These are phyloP conservation scores for Typhlomys cinereus DNA, from an alignment of 2,113 vertebrate genomes.

Conservation along the genomic window DNA sequence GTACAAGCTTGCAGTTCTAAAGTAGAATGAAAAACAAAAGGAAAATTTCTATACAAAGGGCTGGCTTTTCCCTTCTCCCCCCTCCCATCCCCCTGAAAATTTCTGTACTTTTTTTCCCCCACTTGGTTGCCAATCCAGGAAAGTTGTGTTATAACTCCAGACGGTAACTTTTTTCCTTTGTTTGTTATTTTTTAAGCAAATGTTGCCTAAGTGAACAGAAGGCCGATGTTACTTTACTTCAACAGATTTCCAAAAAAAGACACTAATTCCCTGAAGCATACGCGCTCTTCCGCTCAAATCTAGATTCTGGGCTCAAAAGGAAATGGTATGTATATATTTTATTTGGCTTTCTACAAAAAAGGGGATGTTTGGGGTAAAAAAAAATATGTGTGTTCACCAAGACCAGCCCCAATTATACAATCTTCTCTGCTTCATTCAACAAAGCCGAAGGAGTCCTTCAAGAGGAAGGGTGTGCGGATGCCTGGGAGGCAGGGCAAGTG, in stretches of 20 bases:
- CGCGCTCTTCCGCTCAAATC: slow-evolving; percentile 57
- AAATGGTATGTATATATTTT: slow-evolving; percentile 50
- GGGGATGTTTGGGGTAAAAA: slow-evolving; percentile 53
- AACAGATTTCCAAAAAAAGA: slow-evolving; percentile 74
- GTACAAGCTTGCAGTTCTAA: slow-evolving; percentile 98
- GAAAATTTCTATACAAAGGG: slow-evolving; percentile 86
- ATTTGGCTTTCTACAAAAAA: slow-evolving; percentile 73
- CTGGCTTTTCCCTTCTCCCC: slow-evolving; percentile 82
- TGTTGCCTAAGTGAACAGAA: slow-evolving; percentile 73
- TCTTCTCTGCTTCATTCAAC: slow-evolving; percentile 78
- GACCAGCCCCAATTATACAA: slow-evolving; percentile 85
- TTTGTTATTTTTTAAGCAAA: slow-evolving; percentile 71
- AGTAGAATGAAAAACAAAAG: slow-evolving; percentile 84
- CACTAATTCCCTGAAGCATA: slow-evolving; percentile 74
- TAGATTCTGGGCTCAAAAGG: slow-evolving; percentile 70
- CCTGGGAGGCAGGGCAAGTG: slow-evolving; percentile 76
- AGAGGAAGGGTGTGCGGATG: slow-evolving; percentile 70
- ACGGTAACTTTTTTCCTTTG: slow-evolving; percentile 50
- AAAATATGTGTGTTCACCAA: slow-evolving; percentile 75
- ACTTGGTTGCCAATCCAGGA: slow-evolving; percentile 75
- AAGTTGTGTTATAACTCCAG: slow-evolving; percentile 57
- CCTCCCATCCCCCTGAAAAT: slow-evolving; percentile 79
- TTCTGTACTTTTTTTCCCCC: slow-evolving; percentile 69
- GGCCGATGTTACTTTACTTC: slow-evolving; percentile 63
- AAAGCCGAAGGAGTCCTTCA: slow-evolving; percentile 75